Evolutionary conservation across 2,888 invertebrate species (phyloP).

Genomic region (Synergus itoensis): DNA sequence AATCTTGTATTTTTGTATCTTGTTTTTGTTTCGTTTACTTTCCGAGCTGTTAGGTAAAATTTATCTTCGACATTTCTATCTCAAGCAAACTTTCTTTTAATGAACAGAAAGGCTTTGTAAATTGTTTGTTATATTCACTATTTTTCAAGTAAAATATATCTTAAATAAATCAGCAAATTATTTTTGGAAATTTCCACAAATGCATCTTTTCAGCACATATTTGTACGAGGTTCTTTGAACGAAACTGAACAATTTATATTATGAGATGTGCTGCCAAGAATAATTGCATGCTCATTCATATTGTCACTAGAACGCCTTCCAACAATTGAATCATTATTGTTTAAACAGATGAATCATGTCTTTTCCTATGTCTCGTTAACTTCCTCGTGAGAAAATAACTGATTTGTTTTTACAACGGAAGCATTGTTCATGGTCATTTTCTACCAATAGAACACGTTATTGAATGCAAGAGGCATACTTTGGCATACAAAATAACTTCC

Average conservation of each 20-base stretch:
- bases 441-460: slow-evolving; percentile 5
- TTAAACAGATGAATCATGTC: slow-evolving; percentile 34
- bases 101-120: too few species aligned
- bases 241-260: neutral
- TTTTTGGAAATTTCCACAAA: too few species aligned
- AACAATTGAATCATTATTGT: slow-evolving; percentile 34
- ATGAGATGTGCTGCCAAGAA: slow-evolving; percentile 14
- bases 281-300: slow-evolving; percentile 27
- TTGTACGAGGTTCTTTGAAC: too few species aligned
- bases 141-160: too few species aligned
- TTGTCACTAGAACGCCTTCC: slow-evolving; percentile 10
- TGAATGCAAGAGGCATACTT: neutral
- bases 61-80: too few species aligned
- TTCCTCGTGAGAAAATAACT: slow-evolving; percentile 37
- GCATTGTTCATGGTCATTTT: slow-evolving; percentile 29
- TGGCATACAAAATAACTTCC: neutral
- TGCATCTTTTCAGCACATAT: too few species aligned
- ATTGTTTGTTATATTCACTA: too few species aligned
- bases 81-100: too few species aligned
- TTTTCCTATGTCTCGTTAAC: slow-evolving; percentile 32
- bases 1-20: too few species aligned
- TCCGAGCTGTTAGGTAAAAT: too few species aligned
- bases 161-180: too few species aligned
- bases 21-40: too few species aligned
- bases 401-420: slow-evolving; percentile 20